Evolutionary conservation across 2,113 vertebrate genomes (phyloP), one percentile per base, ranked within the genome.

Genomic region (Hassar affinis): DNA sequence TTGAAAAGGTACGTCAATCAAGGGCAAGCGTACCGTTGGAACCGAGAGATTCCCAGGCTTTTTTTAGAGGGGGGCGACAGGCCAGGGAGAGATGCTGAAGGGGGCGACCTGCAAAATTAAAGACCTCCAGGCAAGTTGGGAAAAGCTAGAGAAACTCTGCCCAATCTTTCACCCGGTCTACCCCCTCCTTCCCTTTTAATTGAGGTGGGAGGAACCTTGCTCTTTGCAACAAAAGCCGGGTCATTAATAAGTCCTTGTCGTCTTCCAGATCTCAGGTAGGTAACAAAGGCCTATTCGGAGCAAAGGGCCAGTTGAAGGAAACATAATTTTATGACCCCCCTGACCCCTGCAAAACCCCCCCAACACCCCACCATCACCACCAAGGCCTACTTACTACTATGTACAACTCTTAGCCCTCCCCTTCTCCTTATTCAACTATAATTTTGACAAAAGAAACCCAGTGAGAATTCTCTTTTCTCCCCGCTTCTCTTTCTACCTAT

Each of bases 1-100:
- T 94, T 95, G 94, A 95, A 95, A 95, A 95, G 94, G 94, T 95
- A 93, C 91, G 94, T 95, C 94, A 95, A 94, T 95, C 94, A 95
- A 91, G 91, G 88, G 89, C 87, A 89, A 92, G 91, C 84, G 86
- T 93, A 86, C 91, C 91, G 93, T 90, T 85, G 93, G 94, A 91
- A 85, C 87, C 80, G 86, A 57, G 45, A 91, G 92, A 93, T 94
- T 94, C 93, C 94, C 93, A 94, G 91, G 93, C 92, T 93, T 88
- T 85, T 91, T 89, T 91, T 87, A 81, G 89, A 90, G 91, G 80
- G 38, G 88, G 92, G 92, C 90, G 89, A 91, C 91, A 92, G 93
- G 92, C 91, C 92, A 87, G 88, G 84, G 91, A 93, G 91, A 90
- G 90, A 90, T 86, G 88, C 88, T 91, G 90, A 90, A 92, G 91